phyloP scores from a whole-genome alignment of 1,140 invertebrate species.

The Heliconius melpomene region DNA sequence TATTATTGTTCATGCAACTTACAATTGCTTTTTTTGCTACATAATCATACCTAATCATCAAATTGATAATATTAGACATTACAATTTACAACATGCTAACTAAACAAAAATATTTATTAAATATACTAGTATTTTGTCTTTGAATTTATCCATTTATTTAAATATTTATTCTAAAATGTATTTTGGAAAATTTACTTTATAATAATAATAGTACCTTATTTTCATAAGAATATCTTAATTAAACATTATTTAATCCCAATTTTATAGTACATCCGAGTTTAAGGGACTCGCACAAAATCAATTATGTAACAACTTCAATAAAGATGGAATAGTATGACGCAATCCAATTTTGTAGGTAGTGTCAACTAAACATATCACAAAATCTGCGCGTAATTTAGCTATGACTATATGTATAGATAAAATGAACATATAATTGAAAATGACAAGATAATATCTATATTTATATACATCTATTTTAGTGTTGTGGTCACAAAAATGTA shows the following conservation, averaged over 20 bases:
- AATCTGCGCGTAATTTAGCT: too few species aligned
- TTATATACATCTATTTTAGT: too few species aligned
- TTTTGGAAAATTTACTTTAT: too few species aligned
- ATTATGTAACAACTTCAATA: not conserved
- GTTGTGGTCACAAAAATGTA: not conserved
- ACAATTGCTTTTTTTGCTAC: not conserved
- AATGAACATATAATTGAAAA: not conserved
- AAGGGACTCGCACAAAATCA: not conserved
- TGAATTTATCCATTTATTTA: too few species aligned
- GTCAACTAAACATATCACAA: too few species aligned
- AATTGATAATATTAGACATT: not conserved
- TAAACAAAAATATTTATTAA: not conserved
- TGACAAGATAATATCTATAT: too few species aligned
- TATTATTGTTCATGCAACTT: not conserved
- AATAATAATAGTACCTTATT: not conserved
- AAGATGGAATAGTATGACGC: constrained; percentile 1
- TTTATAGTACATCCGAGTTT: not conserved
- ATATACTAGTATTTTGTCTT: not conserved
- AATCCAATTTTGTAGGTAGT: not conserved
- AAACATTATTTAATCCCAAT: not conserved
- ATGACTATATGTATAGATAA: too few species aligned
- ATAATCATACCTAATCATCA: not conserved
- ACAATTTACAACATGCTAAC: not conserved
- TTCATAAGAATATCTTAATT: not conserved
- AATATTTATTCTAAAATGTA: too few species aligned